Evolutionary conservation across 1,140 invertebrate species (phyloP).

Genomic region (Conus betulinus): DNA sequence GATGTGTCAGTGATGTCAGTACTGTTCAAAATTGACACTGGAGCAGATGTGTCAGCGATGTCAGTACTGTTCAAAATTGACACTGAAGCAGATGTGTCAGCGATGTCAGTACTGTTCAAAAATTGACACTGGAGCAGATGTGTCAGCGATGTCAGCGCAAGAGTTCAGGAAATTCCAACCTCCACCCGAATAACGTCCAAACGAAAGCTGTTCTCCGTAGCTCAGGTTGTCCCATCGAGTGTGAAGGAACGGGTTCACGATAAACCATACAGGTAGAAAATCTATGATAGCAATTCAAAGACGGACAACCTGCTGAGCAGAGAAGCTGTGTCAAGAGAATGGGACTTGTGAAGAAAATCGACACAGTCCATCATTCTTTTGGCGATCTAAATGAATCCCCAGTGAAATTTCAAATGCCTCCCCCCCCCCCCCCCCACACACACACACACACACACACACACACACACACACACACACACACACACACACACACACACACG

Average conservation of each 20-base stretch:
- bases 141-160: not conserved
- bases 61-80: no score
- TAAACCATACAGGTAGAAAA: not conserved
- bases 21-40: not conserved
- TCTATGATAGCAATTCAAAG: not conserved
- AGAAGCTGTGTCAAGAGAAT: not conserved
- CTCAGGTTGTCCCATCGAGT: not conserved
- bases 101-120: no score
- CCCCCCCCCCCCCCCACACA: no score
- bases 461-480: no score
- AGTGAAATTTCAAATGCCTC: no score
- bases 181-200: no score
- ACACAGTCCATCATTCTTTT: not conserved
- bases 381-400: not conserved
- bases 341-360: not conserved
- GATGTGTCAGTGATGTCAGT: no score
- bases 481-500: no score
- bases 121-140: not conserved
- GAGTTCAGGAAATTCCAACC: not conserved
- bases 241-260: not conserved
- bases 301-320: slow-evolving; percentile 14
- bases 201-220: not conserved
- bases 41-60: no score
- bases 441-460: no score
- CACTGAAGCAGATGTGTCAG: no score